Percentiles rank a stretch among this genome's conserved stretches.
Conservation (phyloP, 37 sponge, comb jelly and placozoan species). For the Axinella damicornis region DNA sequence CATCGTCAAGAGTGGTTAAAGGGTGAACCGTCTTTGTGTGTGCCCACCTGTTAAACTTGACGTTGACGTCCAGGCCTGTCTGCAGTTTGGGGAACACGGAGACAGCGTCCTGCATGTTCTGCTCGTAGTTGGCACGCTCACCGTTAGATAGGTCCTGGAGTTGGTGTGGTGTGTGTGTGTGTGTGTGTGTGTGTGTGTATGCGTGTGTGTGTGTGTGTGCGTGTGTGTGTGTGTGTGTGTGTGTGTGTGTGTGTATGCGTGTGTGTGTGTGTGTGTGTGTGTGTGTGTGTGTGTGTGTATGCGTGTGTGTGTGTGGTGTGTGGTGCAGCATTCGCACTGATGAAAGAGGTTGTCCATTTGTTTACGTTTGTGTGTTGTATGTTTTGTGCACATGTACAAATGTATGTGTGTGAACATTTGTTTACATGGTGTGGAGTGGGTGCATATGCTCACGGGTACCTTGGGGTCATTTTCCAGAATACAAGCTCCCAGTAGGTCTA, state of each 20-base stretch:
- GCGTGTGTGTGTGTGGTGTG: too few relatives aligned
- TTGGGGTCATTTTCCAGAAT: slow-evolving; percentile 51
- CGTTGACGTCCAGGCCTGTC: slow-evolving; percentile 95
- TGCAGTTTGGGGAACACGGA: slow-evolving; percentile 80
- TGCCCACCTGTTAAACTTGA: slow-evolving; percentile 74
- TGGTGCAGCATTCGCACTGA: too few relatives aligned
- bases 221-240: slow-evolving; percentile 43
- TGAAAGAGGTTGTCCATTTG: too few relatives aligned
- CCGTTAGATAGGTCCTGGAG: slow-evolving; percentile 39
- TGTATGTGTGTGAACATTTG: too few relatives aligned
- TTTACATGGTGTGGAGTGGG: too few relatives aligned
- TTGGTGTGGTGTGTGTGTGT: too few relatives aligned
- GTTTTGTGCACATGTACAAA: too few relatives aligned
- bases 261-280: slow-evolving; percentile 7
- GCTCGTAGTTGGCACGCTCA: slow-evolving; percentile 73
- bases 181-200: slow-evolving; percentile 33
- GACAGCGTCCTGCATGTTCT: slow-evolving; percentile 84
- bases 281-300: too few relatives aligned
- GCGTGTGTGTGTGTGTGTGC: slow-evolving; percentile 41
- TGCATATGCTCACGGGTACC: too few relatives aligned
- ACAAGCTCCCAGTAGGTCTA: slow-evolving; percentile 56
- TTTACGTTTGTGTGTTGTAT: too few relatives aligned
- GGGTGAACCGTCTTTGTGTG: too few relatives aligned
- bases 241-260: slow-evolving; percentile 38
- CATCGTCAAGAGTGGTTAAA: too few relatives aligned